Conservation (phyloP, 2,797 vertebrate species). For the Diceros bicornis region DNA sequence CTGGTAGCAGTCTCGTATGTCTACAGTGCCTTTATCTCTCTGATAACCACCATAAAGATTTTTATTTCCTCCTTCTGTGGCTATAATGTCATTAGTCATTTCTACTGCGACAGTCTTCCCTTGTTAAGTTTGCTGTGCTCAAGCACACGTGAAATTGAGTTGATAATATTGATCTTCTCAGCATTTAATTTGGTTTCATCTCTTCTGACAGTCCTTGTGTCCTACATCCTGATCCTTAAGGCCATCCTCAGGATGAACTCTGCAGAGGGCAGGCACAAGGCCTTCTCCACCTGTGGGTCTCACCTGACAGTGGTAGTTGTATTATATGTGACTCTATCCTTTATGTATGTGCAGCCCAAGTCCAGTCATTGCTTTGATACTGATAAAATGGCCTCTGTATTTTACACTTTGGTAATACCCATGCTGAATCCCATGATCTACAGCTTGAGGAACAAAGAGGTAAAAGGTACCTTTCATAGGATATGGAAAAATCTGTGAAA, state of each 20-base stretch:
- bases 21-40: too few relatives aligned
- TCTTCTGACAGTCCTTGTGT: background rate
- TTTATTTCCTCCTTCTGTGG: too few relatives aligned
- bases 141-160: background rate
- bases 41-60: too few relatives aligned
- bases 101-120: too few relatives aligned
- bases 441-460: slow-evolving; percentile 65
- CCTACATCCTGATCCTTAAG: slow-evolving; percentile 21
- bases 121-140: too few relatives aligned
- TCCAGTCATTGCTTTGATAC: slow-evolving; percentile 66
- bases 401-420: slow-evolving; percentile 60
- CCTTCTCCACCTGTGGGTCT: slow-evolving; percentile 36
- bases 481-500: background rate
- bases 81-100: too few relatives aligned
- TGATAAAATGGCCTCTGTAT: slow-evolving; percentile 63
- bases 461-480: background rate
- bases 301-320: background rate
- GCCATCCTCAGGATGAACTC: slow-evolving; percentile 40
- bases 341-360: slow-evolving; percentile 49
- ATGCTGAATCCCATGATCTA: slow-evolving; percentile 69
- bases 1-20: background rate
- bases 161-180: slow-evolving; percentile 37
- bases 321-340: background rate
- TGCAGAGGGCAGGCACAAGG: background rate
- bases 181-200: slow-evolving; percentile 26